A percentile compares a stretch with the other conserved stretches of the same genome.
These are phyloP conservation scores for Bufo gargarizans DNA, from an alignment of 2,113 vertebrate species.

Conservation along the genomic window DNA sequence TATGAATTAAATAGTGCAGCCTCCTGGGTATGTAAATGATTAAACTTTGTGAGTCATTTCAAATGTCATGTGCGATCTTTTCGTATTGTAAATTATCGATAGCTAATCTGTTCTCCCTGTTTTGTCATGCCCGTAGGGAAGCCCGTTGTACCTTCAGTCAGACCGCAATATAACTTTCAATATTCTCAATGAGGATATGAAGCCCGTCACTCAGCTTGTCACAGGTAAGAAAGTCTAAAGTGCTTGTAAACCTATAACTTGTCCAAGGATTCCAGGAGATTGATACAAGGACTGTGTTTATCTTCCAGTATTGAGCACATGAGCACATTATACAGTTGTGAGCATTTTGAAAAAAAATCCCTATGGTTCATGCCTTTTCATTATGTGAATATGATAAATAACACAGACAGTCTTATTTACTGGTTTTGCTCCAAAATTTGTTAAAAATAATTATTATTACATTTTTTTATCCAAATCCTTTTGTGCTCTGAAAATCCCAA, in stretches of 20 bases:
- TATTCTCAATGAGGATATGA: constrained; percentile 89
- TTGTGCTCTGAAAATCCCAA: too few relatives aligned
- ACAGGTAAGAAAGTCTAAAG: constrained; percentile 81
- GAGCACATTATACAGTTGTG: background rate
- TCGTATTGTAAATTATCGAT: constrained; percentile 8
- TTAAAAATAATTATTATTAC: too few relatives aligned
- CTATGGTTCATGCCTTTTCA: too few relatives aligned
- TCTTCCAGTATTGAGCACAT: background rate
- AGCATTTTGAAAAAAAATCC: too few relatives aligned
- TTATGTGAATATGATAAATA: too few relatives aligned
- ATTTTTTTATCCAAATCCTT: too few relatives aligned
- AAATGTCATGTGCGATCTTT: constrained; percentile 12
- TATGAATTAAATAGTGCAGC: background rate
- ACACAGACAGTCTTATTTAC: too few relatives aligned
- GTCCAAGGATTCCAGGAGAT: background rate
- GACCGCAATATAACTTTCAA: constrained; percentile 96
- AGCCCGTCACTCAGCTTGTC: constrained; percentile 90
- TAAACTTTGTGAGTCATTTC: background rate
- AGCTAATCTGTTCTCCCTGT: constrained; percentile 27
- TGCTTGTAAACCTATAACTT: background rate
- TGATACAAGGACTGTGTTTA: background rate
- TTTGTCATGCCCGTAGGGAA: constrained; percentile 78
- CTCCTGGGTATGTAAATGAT: constrained; percentile 3
- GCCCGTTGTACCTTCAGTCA: constrained; percentile 94
- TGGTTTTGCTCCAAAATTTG: too few relatives aligned